A percentile compares a stretch with the other conserved stretches of the same genome.
Conservation (phyloP, 2,797 vertebrate genomes). For the Anomalospiza imberbis region DNA sequence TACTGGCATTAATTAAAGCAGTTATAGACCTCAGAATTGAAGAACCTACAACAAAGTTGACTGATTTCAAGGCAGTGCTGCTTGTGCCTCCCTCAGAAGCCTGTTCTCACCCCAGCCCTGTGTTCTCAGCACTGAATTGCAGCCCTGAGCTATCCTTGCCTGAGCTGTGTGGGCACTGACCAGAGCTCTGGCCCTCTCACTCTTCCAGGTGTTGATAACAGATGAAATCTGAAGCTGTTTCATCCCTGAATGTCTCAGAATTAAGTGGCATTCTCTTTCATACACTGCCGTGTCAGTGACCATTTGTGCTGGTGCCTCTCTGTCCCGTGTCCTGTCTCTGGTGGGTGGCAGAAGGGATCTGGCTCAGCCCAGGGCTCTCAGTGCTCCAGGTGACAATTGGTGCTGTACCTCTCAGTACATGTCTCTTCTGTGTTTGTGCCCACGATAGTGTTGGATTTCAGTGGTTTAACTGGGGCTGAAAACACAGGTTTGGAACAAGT, state of each 20-base stretch:
- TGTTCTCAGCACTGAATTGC: background rate
- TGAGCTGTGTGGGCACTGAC: accelerated
- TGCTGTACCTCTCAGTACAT: accelerated
- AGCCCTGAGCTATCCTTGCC: background rate
- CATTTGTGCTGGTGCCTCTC: background rate
- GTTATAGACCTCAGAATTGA: background rate
- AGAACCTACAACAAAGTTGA: background rate
- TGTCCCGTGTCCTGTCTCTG: accelerated
- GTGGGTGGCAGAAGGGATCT: accelerated
- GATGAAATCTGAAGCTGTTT: background rate
- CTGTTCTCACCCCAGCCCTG: background rate
- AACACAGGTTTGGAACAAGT: background rate
- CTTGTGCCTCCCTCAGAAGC: background rate
- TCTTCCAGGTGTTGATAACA: background rate
- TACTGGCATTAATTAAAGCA: background rate
- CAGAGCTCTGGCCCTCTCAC: background rate
- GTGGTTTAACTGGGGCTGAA: background rate
- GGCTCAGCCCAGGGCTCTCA: background rate
- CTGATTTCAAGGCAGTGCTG: background rate
- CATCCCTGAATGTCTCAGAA: background rate
- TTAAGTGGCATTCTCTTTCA: background rate
- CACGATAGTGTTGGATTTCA: background rate
- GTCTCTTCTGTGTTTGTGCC: background rate
- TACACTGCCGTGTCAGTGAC: accelerated
- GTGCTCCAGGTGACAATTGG: background rate